phyloP scores from a whole-genome alignment of 92 coral and sea anemone species.

The Palythoa grandiflora region DNA sequence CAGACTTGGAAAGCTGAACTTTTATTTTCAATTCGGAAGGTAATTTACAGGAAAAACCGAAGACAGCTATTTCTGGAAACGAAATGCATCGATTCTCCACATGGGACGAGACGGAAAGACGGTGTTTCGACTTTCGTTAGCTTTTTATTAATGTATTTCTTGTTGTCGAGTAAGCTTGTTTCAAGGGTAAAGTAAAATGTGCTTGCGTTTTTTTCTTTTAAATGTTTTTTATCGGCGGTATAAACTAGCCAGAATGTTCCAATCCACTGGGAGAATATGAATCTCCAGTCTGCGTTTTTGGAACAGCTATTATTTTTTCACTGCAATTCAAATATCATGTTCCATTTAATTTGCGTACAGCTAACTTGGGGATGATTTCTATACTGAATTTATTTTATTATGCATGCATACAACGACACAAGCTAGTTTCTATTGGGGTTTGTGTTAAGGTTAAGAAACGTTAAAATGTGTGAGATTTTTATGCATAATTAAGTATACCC shows the following conservation, averaged over 20 bases:
- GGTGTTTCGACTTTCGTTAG: background rate
- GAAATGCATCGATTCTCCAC: background rate
- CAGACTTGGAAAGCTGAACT: background rate
- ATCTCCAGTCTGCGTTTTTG: too few species aligned
- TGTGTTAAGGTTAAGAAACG: too few species aligned
- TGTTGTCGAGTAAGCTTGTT: background rate
- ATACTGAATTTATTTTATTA: too few species aligned
- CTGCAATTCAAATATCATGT: background rate
- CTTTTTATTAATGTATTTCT: background rate
- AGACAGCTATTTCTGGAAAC: background rate
- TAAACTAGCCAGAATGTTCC: background rate
- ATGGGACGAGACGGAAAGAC: background rate
- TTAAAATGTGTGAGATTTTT: too few species aligned
- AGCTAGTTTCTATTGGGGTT: too few species aligned
- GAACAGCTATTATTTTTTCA: background rate
- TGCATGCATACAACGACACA: too few species aligned
- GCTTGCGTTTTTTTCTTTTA: background rate
- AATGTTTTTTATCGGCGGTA: background rate
- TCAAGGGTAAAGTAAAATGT: background rate
- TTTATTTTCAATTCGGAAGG: background rate
- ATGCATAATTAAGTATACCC: too few species aligned
- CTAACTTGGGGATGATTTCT: background rate
- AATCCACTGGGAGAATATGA: background rate
- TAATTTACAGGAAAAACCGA: background rate
- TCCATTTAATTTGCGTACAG: background rate